These are phyloP conservation scores for Diaphora mendica DNA, from an alignment of 2,888 invertebrate genomes.

Conservation along the genomic window DNA sequence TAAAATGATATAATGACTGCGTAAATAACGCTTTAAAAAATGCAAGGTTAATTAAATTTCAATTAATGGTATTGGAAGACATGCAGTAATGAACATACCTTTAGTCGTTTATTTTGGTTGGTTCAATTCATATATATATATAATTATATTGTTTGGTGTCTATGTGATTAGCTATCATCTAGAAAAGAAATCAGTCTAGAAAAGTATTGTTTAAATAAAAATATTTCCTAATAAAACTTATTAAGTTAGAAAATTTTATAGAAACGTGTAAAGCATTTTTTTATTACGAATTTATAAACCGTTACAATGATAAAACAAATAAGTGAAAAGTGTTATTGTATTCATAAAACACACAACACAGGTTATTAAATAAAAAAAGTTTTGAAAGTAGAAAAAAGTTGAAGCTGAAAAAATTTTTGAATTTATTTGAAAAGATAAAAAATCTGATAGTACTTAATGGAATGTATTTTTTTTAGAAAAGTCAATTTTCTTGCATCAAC, in stretches of 20 bases:
- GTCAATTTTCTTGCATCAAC: background rate
- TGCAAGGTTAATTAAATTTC: too few relatives aligned
- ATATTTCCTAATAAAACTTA: background rate
- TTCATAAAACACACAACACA: too few relatives aligned
- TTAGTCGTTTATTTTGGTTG: background rate
- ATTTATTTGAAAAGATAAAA: too few relatives aligned
- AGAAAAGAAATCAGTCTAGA: too few relatives aligned
- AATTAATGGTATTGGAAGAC: too few relatives aligned
- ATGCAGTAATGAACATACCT: background rate
- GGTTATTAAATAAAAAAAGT: too few relatives aligned
- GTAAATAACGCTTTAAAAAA: too few relatives aligned
- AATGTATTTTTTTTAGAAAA: background rate
- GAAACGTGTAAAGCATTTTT: background rate
- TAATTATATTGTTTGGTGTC: too few relatives aligned
- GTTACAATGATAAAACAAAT: background rate
- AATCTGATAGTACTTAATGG: too few relatives aligned
- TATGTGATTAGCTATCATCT: background rate
- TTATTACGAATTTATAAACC: background rate
- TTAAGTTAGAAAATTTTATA: background rate
- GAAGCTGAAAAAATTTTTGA: too few relatives aligned
- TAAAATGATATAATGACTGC: too few relatives aligned
- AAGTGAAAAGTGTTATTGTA: background rate
- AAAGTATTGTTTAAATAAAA: background rate
- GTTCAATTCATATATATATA: background rate
- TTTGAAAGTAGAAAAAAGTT: too few relatives aligned